phyloP scores from a whole-genome alignment of 2,888 invertebrate genomes.

The Neoitamus cyanurus region DNA sequence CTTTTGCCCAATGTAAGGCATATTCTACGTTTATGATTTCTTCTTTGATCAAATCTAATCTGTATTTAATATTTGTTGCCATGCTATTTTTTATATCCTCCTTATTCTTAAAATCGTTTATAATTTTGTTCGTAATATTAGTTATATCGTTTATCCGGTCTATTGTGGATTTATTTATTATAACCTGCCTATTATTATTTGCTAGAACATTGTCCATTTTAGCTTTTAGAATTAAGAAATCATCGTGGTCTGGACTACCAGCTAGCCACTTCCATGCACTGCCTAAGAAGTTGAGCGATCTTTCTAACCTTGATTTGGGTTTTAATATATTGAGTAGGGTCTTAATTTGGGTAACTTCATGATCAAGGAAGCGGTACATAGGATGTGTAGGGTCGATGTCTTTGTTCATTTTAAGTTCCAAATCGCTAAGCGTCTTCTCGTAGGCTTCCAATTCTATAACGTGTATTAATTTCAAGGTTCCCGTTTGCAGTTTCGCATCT shows the following conservation, averaged over 20 bases:
- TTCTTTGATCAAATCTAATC: constrained; percentile 51
- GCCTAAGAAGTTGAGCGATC: constrained; percentile 31
- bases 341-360: background rate
- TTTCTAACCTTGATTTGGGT: background rate
- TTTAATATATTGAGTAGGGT: constrained; percentile 3
- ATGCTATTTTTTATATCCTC: constrained; percentile 15
- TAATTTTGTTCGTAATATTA: background rate
- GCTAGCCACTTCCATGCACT: constrained; percentile 28
- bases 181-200: constrained; percentile 31
- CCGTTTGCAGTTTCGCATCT: constrained; percentile 39
- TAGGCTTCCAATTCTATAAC: constrained; percentile 41
- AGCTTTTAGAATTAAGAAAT: constrained; percentile 7
- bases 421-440: background rate
- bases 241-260: constrained; percentile 20
- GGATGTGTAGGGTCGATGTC: no score
- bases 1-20: constrained; percentile 52
- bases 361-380: background rate
- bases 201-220: constrained; percentile 11
- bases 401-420: background rate
- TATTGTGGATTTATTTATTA: background rate
- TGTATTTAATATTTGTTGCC: constrained; percentile 43
- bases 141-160: constrained; percentile 20
- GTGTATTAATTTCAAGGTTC: constrained; percentile 47
- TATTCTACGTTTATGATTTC: constrained; percentile 50
- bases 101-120: background rate